A percentile compares a stretch with the other conserved stretches of the same genome.
phyloP scores from a whole-genome alignment of 2,113 vertebrate species.

The Rostratula benghalensis region DNA sequence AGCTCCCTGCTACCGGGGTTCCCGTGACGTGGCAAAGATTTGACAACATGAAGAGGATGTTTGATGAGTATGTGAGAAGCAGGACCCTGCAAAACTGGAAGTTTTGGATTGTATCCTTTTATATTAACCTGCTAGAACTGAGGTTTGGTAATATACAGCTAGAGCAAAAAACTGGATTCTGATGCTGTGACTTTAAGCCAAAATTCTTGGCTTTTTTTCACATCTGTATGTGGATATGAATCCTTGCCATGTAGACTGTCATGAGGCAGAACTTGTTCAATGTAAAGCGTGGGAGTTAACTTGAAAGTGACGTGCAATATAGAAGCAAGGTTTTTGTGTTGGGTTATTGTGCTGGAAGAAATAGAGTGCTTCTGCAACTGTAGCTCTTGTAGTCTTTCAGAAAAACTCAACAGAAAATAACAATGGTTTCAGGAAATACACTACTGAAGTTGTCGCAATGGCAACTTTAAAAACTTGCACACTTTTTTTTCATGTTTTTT shows the following conservation, averaged over 20 bases:
- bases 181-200: background rate
- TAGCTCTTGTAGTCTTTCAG: background rate
- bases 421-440: background rate
- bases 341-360: background rate
- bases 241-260: background rate
- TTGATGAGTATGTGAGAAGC: constrained; percentile 90
- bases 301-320: background rate
- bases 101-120: constrained; percentile 98
- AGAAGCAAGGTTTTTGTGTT: background rate
- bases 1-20: constrained; percentile 93
- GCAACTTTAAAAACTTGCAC: background rate
- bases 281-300: background rate
- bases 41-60: constrained; percentile 87
- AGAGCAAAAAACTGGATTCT: background rate
- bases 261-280: background rate
- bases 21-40: constrained; percentile 78
- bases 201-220: background rate
- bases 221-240: background rate
- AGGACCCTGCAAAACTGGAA: constrained; percentile 95
- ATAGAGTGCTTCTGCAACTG: background rate
- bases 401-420: background rate
- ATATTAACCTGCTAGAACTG: background rate
- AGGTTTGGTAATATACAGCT: background rate
- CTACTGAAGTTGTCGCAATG: background rate
- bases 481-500: fast-evolving